phyloP scores from a whole-genome alignment of 1,140 invertebrate species.

The Conus betulinus region DNA sequence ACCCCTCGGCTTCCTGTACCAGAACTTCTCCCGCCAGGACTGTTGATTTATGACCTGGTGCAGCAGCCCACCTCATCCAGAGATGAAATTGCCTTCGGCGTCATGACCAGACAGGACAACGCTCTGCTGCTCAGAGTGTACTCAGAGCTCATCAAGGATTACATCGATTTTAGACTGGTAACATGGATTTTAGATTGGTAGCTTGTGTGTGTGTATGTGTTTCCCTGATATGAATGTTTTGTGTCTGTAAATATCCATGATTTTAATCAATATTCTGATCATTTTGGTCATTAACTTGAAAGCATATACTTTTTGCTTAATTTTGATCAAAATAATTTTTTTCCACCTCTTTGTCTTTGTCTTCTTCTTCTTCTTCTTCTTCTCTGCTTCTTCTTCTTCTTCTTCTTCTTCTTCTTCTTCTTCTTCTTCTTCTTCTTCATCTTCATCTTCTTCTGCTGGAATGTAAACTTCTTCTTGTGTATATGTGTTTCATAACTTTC shows the following conservation, averaged over 20 bases:
- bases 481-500: too few species aligned
- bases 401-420: too few species aligned
- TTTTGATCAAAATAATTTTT: too few species aligned
- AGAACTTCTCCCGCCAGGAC: conserved; percentile 49
- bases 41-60: conserved; percentile 58
- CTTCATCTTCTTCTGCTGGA: too few species aligned
- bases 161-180: conserved; percentile 67
- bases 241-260: neutral
- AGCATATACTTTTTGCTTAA: too few species aligned
- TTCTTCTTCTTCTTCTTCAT: too few species aligned
- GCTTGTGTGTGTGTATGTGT: conserved; percentile 6
- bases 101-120: conserved; percentile 66
- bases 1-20: conserved; percentile 62
- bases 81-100: conserved; percentile 67
- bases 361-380: too few species aligned
- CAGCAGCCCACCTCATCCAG: conserved; percentile 38
- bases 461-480: too few species aligned
- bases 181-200: conserved; percentile 13
- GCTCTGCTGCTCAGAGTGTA: conserved; percentile 60
- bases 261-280: too few species aligned
- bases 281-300: too few species aligned
- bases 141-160: conserved; percentile 56
- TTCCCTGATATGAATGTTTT: neutral
- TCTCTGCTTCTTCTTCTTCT: too few species aligned
- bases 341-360: too few species aligned